Evolutionary conservation across 2,797 vertebrate species (phyloP).

Genomic region (Sciurus carolinensis): DNA sequence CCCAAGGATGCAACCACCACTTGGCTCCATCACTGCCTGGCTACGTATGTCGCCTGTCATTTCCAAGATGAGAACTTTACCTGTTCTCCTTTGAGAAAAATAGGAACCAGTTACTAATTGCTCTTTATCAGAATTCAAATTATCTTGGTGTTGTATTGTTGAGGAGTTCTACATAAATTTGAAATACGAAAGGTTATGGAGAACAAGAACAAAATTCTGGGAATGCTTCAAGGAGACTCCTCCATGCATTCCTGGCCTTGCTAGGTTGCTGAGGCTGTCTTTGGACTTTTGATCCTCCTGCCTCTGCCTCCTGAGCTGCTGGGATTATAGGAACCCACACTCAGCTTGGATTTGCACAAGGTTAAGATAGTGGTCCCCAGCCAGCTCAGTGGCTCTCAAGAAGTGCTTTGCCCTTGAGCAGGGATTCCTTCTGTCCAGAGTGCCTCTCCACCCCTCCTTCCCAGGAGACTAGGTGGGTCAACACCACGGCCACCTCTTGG

Average conservation of each 20-base stretch:
- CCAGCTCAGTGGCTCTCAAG: neutral
- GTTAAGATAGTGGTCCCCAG: too few relatives aligned
- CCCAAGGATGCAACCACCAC: neutral
- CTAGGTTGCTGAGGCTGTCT: too few relatives aligned
- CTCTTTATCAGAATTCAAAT: neutral
- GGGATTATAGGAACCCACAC: too few relatives aligned
- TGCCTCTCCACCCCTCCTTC: neutral
- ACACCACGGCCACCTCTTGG: neutral
- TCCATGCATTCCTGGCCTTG: neutral
- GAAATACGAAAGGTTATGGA: neutral
- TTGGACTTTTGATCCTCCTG: too few relatives aligned
- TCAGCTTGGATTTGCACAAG: too few relatives aligned
- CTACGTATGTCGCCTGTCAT: neutral
- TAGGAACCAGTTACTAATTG: neutral
- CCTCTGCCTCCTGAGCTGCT: too few relatives aligned
- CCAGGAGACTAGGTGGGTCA: neutral
- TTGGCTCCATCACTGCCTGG: neutral
- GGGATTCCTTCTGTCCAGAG: neutral
- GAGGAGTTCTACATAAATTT: neutral
- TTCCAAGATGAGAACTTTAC: neutral
- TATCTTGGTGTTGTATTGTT: neutral
- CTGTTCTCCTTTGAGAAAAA: neutral
- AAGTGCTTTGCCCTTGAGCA: neutral
- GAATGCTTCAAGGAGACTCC: neutral
- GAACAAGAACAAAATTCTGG: neutral